Percentiles rank a stretch among this genome's conserved stretches.
These are phyloP conservation scores for Ara ararauna DNA, from an alignment of 2,797 vertebrate species.

Conservation along the genomic window DNA sequence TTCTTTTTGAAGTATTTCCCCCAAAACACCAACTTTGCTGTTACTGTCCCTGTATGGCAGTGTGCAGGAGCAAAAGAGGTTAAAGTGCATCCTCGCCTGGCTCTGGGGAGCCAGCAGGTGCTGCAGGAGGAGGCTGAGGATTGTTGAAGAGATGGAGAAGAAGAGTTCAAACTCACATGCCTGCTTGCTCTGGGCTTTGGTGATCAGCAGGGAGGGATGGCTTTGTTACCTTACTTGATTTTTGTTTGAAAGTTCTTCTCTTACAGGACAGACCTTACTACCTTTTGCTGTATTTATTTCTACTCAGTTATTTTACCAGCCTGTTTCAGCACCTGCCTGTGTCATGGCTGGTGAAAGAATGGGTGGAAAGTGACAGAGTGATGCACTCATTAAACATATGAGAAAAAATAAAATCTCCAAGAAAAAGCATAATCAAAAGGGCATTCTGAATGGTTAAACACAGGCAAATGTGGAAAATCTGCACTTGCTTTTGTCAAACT, in stretches of 20 bases:
- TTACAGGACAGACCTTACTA: neutral
- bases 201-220: neutral
- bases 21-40: neutral
- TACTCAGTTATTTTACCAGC: neutral
- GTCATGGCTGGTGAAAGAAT: neutral
- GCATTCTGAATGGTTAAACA: neutral
- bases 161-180: accelerated
- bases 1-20: neutral
- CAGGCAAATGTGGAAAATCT: neutral
- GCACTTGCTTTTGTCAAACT: neutral
- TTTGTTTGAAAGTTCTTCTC: neutral
- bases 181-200: neutral
- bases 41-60: accelerated
- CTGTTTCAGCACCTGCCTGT: neutral
- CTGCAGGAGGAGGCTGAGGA: neutral
- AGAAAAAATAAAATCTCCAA: neutral
- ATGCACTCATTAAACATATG: neutral
- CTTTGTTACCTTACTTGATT: neutral
- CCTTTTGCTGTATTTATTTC: neutral
- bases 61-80: neutral
- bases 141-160: neutral
- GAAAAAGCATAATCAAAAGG: neutral
- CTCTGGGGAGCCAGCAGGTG: accelerated
- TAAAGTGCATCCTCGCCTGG: neutral
- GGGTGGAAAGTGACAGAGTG: neutral